Evolutionary conservation across 2,113 vertebrate genomes (phyloP), one percentile per base, ranked within the genome.

Genomic region (Platysternon megacephalum): DNA sequence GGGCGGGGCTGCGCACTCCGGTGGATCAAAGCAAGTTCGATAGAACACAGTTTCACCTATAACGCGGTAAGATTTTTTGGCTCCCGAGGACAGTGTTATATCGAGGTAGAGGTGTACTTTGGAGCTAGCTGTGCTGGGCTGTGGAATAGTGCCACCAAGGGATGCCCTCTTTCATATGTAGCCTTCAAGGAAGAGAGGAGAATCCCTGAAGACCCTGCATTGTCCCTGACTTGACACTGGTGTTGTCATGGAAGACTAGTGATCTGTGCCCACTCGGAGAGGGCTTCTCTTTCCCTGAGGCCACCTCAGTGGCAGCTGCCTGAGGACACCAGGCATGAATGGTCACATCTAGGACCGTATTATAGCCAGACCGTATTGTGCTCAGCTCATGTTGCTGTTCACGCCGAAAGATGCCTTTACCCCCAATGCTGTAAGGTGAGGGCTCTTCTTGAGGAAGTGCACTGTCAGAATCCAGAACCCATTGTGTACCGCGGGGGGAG

Each of bases 371-470:
- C 28, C 8, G 5, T 16, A 4, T 22, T 11, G 21, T 29, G 52
- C 42, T 39, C 8, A 6, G 42, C 29, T 17, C 35, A 85, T 9
- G 7, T 1, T 39, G 86, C 82, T 78, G n/a, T 11, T 89, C 14
- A 0, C 1, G 4, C 7, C 0, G 0, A 42, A 65, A 68, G 4
- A 21, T 92, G 81, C 76, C 46, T 28, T 84, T 89, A 49, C 88
- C 4, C 0, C 0, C 5, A 26, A 28, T 1, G 3, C 86, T 53
- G 9, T 0, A 3, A 79, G 55, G 58, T 46, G n/a, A 8, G 68
- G 85, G 89, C 1, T 29, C 4, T 0, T 72, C 21, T 8, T 22
- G 58, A 79, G 51, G 89, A 56, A 26, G 42, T 53, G 29, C 0
- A 29, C 3, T 26, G 65, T 61, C 3, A 1, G 22, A 79, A 28